Percentiles rank a stretch among this genome's conserved stretches.
Conservation (phyloP, 1,140 invertebrate species). For the Drosophila busckii region DNA sequence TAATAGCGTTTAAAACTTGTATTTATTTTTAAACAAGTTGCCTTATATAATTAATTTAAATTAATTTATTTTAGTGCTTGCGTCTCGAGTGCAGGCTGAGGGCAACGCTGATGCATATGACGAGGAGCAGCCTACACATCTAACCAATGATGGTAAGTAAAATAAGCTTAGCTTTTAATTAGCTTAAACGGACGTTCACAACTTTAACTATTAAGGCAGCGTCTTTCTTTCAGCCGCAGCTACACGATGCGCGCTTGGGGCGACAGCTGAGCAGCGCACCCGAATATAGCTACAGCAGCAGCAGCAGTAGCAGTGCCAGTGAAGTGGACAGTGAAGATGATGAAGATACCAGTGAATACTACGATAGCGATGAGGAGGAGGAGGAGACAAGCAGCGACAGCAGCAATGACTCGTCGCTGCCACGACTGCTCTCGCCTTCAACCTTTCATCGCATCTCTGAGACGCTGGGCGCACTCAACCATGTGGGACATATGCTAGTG, state of each 20-base stretch:
- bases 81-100: not conserved
- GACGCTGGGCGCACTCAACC: conserved; percentile 87
- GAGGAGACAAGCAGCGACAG: conserved; percentile 22
- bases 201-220: conserved; percentile 78
- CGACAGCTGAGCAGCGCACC: conserved; percentile 50
- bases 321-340: conserved; percentile 50
- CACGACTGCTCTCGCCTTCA: conserved; percentile 80
- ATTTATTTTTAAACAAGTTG: no score
- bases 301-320: conserved; percentile 33
- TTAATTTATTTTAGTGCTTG: conserved; percentile 1
- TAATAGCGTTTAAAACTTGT: no score
- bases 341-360: conserved; percentile 57
- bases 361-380: conserved; percentile 58
- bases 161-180: conserved; percentile 17
- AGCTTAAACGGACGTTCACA: conserved; percentile 61
- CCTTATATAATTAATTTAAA: no score
- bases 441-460: conserved; percentile 84
- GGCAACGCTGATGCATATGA: conserved; percentile 21
- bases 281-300: conserved; percentile 23
- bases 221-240: conserved; percentile 78
- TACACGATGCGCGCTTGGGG: conserved; percentile 55
- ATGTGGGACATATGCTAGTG: conserved; percentile 89
- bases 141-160: conserved; percentile 73
- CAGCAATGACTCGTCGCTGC: conserved; percentile 65
- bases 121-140: conserved; percentile 58